Evolutionary conservation across 2,888 invertebrate species (phyloP), one percentile per base, ranked within the genome.

Genomic region (Diogma glabrata): DNA sequence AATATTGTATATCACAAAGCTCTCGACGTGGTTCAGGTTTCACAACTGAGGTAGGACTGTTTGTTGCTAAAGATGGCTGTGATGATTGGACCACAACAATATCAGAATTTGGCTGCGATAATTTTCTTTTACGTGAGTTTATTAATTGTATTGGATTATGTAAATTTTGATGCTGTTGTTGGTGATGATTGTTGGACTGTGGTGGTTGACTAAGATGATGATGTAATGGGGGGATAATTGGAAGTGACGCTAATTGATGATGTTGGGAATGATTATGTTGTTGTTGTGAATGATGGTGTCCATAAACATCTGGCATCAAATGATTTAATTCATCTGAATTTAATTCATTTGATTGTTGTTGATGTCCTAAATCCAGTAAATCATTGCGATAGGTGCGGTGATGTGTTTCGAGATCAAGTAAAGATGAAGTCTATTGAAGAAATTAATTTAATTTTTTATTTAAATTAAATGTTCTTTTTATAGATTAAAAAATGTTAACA

Each of bases 21-120:
- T 46, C 46, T 46, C 46, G n/a, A 24, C 23, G 23, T 67, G 88
- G 85, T 67, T 87, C 87, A 66, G 84, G 84, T 71, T 90, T 91
- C 16, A 90, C 87, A 63, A 81, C 79, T 2, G 52, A 30, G n/a
- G 51, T 16, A 8, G 82, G 76, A 53, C 75, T 72, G 2, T 20
- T 43, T n/a, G n/a, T n/a, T n/a, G n/a, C n/a, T n/a, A n/a, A n/a
- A n/a, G n/a, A n/a, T n/a, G n/a, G n/a, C 14, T 20, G 43, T 14
- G 16, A 16, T 16, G 16, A 24, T 16, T 22, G 16, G 14, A 46
- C 9, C 2, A n/a, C 22, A n/a, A 22, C 43, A 5, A 23, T n/a
- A 2, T 47, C 49, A 20, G 73, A 70, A 59, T 84, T 84, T 59
- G 50, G 53, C 20, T 84, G 83, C 2, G 84, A 84, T 51, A 85